Base-by-base conservation (phyloP, 2,888 invertebrate species). In the Bimastos eiseni region DNA sequence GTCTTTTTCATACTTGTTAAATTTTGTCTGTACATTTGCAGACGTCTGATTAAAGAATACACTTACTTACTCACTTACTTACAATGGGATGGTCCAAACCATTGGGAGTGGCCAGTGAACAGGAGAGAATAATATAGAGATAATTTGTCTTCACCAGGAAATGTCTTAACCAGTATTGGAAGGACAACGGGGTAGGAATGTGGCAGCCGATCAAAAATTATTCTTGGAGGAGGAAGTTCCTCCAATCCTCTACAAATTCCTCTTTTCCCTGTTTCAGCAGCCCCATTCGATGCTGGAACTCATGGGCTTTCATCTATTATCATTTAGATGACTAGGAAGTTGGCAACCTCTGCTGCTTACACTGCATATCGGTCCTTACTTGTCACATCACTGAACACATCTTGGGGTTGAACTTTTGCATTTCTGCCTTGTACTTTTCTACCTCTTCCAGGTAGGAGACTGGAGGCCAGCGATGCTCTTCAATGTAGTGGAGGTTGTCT, bases 401-500 rank as follows among this genome's bases (percentile, higher is more conserved):
- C 55, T 89, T 90, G 34, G 41, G 49, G 34, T 70, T 41, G n/a
- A 41, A 6, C 41, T 88, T 86, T 8, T 21, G 38, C 90, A 92
- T 90, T 38, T 83, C 8, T 37, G 89, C 70, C 91, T 94, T 93
- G 89, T 94, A 94, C 89, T 94, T 93, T 88, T 93, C 92, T 33
- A 94, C 92, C 90, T 94, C 94, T 88, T 93, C 90, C n/a, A 94
- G 92, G 90, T 94, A 94, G 15, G 93, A 92, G 89, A 94, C 49
- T 70, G 94, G 94, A 44, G 94, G 94, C 94, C 94, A 94, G 89
- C 93, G 91, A 90, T 94, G 91, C 90, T 94, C 93, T 30, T 93
- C 93, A 21, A 94, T 93, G 90, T 93, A 91, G 4, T 92, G 92
- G 89, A 92, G 92, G 91, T 94, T 93, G 17, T 92, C 92, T 33